Evolutionary conservation across 2,797 vertebrate species (phyloP), one percentile per base, ranked within the genome.

Genomic region (Hippoglossus hippoglossus): DNA sequence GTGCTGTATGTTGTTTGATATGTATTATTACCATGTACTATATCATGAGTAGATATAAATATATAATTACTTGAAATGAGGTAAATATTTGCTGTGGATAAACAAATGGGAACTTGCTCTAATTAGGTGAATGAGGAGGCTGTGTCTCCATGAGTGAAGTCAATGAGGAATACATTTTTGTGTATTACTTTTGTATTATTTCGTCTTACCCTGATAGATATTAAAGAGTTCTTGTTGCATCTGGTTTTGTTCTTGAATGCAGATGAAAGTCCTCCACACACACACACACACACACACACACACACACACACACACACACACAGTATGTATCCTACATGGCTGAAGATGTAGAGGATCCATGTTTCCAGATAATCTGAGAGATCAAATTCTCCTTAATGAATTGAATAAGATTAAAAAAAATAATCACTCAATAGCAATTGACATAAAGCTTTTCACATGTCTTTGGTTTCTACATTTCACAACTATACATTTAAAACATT

Each of bases 181-280:
- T 94, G 83, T 89, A 91, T 93, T 94, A 92, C 87, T 94, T 94
- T 94, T 94, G 84, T 93, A 94, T 93, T 86, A 91, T 93, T 93
- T 93, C 84, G 83, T 93, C 87, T 91, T 86, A 89, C 78, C 87
- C 90, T 89, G 56, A 90, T 92, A 87, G 80, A 91, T 91, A 94
- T 92, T 94, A 94, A 94, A 95, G 72, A 77, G 77, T 93, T 93
- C 63, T 91, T 92, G 87, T 93, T 93, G 91, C 81, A 91, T 81
- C 68, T 13, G 68, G 84, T 83, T 77, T 87, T 79, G 26, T 79
- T 79, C 53, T 80, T 76, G 68, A 57, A 59, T n/a, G n/a, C n/a
- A n/a, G n/a, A n/a, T n/a, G n/a, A n/a, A n/a, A n/a, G n/a, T n/a
- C n/a, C 31, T 74, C 12, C 5, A 52, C n/a, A 49, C 46, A 46